Evolutionary conservation across 2,113 vertebrate genomes (phyloP).

Genomic region (Axis porcinus): DNA sequence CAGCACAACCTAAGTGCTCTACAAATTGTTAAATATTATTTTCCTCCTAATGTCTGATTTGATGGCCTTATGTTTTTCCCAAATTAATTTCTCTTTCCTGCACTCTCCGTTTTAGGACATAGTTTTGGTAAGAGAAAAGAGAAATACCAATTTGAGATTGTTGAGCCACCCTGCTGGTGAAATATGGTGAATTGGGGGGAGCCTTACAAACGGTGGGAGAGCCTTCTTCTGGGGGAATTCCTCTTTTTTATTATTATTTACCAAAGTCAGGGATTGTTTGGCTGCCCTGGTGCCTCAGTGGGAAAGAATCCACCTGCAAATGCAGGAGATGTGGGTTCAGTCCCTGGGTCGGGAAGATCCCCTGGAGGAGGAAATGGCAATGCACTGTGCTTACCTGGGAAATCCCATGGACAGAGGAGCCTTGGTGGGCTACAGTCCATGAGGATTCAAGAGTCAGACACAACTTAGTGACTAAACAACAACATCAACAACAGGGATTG

Average conservation of each 20-base stretch:
- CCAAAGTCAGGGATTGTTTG: background rate
- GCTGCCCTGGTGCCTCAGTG: background rate
- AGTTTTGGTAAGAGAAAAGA: background rate
- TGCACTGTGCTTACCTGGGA: background rate
- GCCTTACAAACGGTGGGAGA: background rate
- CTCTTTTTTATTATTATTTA: background rate
- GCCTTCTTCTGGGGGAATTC: background rate
- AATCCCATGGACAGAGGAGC: background rate
- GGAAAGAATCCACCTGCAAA: background rate
- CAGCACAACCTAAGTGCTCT: background rate
- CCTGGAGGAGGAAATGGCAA: background rate
- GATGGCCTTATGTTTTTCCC: background rate
- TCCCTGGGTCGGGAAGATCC: background rate
- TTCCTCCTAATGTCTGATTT: background rate
- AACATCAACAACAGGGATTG: background rate
- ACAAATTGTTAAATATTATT: background rate
- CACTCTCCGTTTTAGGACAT: background rate
- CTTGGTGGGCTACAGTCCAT: background rate
- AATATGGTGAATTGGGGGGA: background rate
- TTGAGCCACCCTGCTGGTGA: background rate
- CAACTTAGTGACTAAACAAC: background rate
- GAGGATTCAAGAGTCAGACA: background rate
- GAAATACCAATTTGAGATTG: background rate
- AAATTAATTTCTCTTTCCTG: background rate
- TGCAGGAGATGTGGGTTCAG: background rate